These are phyloP conservation scores for Oreochromis niloticus DNA, from an alignment of 2,113 vertebrate species.

Conservation along the genomic window DNA sequence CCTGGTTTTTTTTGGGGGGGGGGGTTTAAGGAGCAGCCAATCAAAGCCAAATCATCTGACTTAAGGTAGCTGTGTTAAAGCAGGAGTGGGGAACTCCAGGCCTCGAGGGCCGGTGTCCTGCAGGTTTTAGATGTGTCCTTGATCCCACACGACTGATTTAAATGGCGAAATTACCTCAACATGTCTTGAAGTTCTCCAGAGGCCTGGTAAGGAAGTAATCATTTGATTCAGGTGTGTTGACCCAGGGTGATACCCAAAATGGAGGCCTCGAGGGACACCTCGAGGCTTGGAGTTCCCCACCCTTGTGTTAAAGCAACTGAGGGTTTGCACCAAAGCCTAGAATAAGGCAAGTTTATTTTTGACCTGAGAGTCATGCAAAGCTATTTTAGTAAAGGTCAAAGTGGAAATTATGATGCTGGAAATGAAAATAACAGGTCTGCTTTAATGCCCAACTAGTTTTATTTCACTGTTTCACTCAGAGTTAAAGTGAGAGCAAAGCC, in stretches of 20 bases:
- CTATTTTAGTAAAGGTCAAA: not conserved
- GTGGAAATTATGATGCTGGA: not conserved
- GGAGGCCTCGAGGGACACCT: too few species aligned
- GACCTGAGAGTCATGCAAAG: not conserved
- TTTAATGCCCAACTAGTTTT: not conserved
- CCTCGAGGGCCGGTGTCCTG: not conserved
- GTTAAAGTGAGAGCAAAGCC: not conserved
- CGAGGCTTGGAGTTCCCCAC: not conserved
- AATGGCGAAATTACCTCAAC: not conserved
- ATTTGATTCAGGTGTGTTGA: not conserved
- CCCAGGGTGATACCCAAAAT: not conserved
- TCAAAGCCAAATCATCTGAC: not conserved
- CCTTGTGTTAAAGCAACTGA: not conserved
- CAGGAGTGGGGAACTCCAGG: not conserved
- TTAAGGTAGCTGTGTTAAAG: not conserved
- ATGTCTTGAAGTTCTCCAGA: not conserved
- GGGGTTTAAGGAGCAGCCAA: not conserved
- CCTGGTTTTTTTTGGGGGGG: not conserved
- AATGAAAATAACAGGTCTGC: not conserved
- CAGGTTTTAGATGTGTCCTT: not conserved
- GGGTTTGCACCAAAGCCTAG: accelerated
- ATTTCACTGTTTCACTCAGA: not conserved
- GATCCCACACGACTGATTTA: not conserved
- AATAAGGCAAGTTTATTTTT: not conserved
- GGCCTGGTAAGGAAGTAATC: not conserved